A percentile compares a stretch with the other conserved stretches of the same genome.
These are phyloP conservation scores for sheep (Ovis aries) DNA, from an alignment of 2,113 vertebrate genomes.

Conservation along the genomic window DNA sequence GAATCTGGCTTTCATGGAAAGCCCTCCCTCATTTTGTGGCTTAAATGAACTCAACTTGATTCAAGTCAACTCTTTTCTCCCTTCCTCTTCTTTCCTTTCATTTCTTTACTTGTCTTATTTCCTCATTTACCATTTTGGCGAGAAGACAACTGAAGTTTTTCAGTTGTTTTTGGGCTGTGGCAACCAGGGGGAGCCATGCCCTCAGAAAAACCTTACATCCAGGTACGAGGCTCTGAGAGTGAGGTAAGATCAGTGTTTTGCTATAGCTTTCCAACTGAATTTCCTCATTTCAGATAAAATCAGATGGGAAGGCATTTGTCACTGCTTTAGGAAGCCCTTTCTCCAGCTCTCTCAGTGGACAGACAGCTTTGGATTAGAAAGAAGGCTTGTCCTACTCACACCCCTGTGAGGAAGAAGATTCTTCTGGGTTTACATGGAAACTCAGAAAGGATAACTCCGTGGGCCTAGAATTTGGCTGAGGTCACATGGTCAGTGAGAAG, in stretches of 20 bases:
- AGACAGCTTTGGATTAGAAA: background rate
- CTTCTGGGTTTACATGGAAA: background rate
- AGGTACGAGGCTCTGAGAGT: background rate
- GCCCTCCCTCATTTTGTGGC: background rate
- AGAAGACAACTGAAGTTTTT: background rate
- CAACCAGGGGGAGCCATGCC: background rate
- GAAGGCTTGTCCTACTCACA: background rate
- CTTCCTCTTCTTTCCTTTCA: background rate
- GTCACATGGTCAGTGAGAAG: background rate
- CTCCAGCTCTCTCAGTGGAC: background rate
- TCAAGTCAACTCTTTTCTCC: too few species aligned
- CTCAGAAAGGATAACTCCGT: background rate
- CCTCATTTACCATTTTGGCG: background rate
- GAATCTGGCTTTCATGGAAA: background rate
- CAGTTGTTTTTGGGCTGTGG: background rate
- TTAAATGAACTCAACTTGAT: background rate
- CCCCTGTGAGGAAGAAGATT: background rate
- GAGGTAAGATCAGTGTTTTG: background rate
- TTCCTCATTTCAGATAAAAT: background rate
- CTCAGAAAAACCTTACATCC: background rate
- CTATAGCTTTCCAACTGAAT: fast-evolving
- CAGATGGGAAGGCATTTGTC: background rate
- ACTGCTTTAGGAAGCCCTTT: background rate
- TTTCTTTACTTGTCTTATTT: background rate
- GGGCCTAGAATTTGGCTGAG: background rate